These are phyloP conservation scores for Orthonyx spaldingii DNA, from an alignment of 2,113 vertebrate species.

Conservation along the genomic window DNA sequence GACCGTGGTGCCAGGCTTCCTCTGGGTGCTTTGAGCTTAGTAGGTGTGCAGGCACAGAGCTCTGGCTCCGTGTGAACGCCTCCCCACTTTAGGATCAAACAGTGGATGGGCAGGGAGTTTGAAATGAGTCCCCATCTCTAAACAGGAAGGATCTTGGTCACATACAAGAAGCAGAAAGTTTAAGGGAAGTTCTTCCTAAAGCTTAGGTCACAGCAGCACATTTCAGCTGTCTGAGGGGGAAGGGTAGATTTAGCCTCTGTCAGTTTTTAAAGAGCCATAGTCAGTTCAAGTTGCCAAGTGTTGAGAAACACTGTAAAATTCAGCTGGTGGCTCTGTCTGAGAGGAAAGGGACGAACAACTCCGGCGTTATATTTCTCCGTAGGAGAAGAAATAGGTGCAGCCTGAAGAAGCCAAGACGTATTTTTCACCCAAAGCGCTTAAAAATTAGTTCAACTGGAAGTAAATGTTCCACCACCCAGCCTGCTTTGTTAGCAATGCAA, in stretches of 20 bases:
- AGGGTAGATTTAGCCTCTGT: not conserved
- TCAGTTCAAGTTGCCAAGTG: not conserved
- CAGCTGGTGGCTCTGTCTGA: not conserved
- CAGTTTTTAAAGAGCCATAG: not conserved
- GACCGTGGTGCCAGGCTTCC: not conserved
- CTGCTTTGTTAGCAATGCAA: conserved; percentile 28
- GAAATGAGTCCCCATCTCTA: not conserved
- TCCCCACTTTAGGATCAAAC: not conserved
- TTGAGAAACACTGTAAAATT: not conserved
- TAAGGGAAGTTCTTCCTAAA: not conserved
- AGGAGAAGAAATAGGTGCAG: not conserved
- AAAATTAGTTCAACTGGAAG: conserved; percentile 39
- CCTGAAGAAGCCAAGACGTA: not conserved
- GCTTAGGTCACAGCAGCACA: not conserved
- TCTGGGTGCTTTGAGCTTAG: not conserved
- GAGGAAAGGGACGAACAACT: not conserved
- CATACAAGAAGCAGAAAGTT: not conserved
- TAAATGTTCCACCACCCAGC: not conserved
- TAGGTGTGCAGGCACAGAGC: not conserved
- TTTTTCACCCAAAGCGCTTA: conserved; percentile 17
- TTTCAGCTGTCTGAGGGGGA: not conserved
- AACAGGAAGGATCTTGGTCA: not conserved
- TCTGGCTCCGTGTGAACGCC: not conserved
- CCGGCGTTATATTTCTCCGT: not conserved
- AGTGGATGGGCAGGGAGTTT: not conserved